phyloP scores from a whole-genome alignment of 2,888 invertebrate species.

The Cheilosia vernalis region DNA sequence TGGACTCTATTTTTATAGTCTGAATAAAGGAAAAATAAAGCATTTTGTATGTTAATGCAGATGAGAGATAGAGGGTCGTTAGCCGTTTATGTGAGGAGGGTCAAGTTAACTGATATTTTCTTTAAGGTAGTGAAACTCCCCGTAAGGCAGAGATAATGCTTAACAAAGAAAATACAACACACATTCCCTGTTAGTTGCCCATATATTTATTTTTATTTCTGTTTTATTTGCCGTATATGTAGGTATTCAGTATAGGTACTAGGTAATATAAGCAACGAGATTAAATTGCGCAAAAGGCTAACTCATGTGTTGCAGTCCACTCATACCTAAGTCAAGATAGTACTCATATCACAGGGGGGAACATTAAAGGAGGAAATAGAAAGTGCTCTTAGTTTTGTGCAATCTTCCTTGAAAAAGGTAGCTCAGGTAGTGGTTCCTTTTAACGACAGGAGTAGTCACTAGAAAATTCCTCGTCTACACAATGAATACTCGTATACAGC shows the following conservation, averaged over 20 bases:
- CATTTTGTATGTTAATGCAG: conserved; percentile 42
- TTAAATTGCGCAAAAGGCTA: conserved; percentile 29
- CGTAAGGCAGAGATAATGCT: conserved; percentile 18
- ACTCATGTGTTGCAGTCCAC: not conserved
- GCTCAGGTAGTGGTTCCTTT: not conserved
- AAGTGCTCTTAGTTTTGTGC: conserved; percentile 20
- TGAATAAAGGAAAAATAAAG: conserved; percentile 5
- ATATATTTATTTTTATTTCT: conserved; percentile 49
- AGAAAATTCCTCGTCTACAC: too few relatives aligned
- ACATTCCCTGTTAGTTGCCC: conserved; percentile 42
- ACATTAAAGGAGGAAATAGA: conserved; percentile 29
- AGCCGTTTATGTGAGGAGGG: conserved; percentile 33
- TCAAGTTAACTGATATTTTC: conserved; percentile 45
- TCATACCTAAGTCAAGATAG: too few relatives aligned
- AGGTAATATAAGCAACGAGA: conserved; percentile 28
- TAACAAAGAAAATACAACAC: not conserved
- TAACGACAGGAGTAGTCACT: not conserved
- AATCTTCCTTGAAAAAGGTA: conserved; percentile 39
- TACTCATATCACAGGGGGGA: not conserved
- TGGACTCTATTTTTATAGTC: conserved; percentile 23
- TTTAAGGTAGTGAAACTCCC: conserved; percentile 36
- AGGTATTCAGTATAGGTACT: not conserved
- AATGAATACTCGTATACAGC: too few relatives aligned
- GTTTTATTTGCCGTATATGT: conserved; percentile 12
- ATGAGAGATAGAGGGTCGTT: conserved; percentile 55